phyloP scores from a whole-genome alignment of 2,797 vertebrate species.

The Luscinia megarhynchos region DNA sequence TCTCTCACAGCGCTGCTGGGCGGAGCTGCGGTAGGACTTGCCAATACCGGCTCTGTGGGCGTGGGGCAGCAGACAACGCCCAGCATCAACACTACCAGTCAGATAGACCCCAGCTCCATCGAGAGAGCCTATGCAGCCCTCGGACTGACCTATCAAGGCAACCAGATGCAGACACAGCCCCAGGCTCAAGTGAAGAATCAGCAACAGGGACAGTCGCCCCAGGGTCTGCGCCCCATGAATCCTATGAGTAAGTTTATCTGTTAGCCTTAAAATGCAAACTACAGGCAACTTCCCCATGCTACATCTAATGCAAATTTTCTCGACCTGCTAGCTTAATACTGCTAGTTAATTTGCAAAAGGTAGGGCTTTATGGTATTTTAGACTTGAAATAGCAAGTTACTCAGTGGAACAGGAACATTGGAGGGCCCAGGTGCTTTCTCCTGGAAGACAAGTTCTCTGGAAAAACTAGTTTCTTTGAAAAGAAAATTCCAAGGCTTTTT shows the following conservation, averaged over 20 bases:
- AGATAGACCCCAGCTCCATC: conserved; percentile 98
- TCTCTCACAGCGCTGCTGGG: conserved; percentile 87
- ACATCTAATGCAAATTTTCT: background rate
- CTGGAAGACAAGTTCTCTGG: background rate
- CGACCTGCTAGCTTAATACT: background rate
- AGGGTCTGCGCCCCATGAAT: conserved; percentile 87
- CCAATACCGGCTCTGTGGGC: conserved; percentile 85
- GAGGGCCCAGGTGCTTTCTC: background rate
- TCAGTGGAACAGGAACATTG: background rate
- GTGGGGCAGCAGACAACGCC: conserved; percentile 88
- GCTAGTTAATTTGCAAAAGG: background rate
- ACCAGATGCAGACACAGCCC: conserved; percentile 88
- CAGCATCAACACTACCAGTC: conserved; percentile 89
- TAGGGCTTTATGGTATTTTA: background rate
- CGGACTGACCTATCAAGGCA: conserved; percentile 95
- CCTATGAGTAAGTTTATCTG: conserved; percentile 84
- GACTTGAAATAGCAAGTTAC: background rate
- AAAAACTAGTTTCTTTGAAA: background rate
- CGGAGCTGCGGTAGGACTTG: conserved; percentile 86
- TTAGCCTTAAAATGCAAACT: background rate
- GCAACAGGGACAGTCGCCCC: conserved; percentile 83
- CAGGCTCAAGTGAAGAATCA: conserved; percentile 84
- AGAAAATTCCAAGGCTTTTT: background rate
- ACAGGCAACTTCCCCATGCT: background rate
- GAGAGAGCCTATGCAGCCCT: conserved; percentile 96